These are phyloP conservation scores for Atethmia centrago DNA, from an alignment of 2,888 invertebrate genomes.

Conservation along the genomic window DNA sequence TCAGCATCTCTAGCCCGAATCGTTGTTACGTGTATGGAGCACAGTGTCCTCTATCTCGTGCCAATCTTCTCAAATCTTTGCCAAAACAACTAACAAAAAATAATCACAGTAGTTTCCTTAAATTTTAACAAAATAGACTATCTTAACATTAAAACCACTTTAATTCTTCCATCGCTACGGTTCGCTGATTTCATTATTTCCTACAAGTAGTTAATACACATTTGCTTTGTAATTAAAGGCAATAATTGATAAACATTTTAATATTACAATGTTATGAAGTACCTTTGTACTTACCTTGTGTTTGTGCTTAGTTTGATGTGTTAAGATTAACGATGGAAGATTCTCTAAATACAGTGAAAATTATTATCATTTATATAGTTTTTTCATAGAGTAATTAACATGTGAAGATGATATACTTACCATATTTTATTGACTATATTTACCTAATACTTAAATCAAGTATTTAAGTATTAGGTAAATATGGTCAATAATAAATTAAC, in stretches of 20 bases:
- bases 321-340: neutral
- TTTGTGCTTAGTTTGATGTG: neutral
- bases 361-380: neutral
- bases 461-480: neutral
- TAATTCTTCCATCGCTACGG: conserved; percentile 40
- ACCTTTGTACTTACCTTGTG: neutral
- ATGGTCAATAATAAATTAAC: neutral
- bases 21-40: too few relatives aligned
- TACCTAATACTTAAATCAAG: too few relatives aligned
- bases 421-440: too few relatives aligned
- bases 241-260: conserved; percentile 57
- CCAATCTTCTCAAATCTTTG: conserved; percentile 22
- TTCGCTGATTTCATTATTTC: conserved; percentile 61
- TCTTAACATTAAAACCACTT: conserved; percentile 38
- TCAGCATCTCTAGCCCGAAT: too few relatives aligned
- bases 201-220: conserved; percentile 42
- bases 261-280: conserved; percentile 21
- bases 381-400: neutral
- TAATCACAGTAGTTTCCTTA: conserved; percentile 11
- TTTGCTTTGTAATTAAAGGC: conserved; percentile 55
- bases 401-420: too few relatives aligned
- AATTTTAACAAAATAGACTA: conserved; percentile 15
- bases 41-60: neutral
- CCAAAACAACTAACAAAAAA: conserved; percentile 19
- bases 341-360: neutral